A percentile compares a stretch with the other conserved stretches of the same genome.
phyloP scores from a whole-genome alignment of 1,140 invertebrate species.

The Pachyrhynchus sulphureomaculatus region DNA sequence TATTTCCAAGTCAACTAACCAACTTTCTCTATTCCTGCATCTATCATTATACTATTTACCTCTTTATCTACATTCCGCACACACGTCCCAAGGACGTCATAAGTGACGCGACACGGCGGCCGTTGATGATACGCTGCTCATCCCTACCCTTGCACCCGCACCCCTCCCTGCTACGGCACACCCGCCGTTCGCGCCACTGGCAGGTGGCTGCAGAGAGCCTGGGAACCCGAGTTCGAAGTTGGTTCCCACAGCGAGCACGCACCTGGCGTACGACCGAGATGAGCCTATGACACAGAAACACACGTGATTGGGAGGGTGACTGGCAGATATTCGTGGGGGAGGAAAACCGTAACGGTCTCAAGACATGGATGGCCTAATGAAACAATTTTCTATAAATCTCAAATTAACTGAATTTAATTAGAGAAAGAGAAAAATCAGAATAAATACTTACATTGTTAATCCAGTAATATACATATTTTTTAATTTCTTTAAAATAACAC shows the following conservation, averaged over 20 bases:
- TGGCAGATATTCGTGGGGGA: constrained; percentile 14
- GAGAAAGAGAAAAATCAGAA: no score
- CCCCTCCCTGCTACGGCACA: background rate
- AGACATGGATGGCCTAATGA: background rate
- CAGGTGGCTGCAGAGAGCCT: constrained; percentile 26
- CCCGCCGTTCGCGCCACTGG: constrained; percentile 7
- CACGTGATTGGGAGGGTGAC: constrained; percentile 21
- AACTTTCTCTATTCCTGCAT: constrained; percentile 2
- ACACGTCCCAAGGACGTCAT: constrained; percentile 21
- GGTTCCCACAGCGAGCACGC: constrained; percentile 34
- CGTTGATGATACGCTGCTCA: background rate
- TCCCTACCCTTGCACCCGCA: background rate
- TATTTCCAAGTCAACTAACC: no score
- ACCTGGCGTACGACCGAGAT: constrained; percentile 33
- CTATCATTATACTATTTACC: no score
- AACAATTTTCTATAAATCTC: background rate
- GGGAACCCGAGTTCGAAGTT: constrained; percentile 23
- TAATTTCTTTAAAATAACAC: no score
- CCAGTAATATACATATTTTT: no score
- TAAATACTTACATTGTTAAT: no score
- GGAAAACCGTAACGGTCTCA: background rate
- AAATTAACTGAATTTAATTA: no score
- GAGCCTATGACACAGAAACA: constrained; percentile 10
- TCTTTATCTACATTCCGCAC: constrained; percentile 1
- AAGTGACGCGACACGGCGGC: background rate